These are phyloP conservation scores for Phalacrocorax aristotelis DNA, from an alignment of 2,113 vertebrate species.

Conservation along the genomic window DNA sequence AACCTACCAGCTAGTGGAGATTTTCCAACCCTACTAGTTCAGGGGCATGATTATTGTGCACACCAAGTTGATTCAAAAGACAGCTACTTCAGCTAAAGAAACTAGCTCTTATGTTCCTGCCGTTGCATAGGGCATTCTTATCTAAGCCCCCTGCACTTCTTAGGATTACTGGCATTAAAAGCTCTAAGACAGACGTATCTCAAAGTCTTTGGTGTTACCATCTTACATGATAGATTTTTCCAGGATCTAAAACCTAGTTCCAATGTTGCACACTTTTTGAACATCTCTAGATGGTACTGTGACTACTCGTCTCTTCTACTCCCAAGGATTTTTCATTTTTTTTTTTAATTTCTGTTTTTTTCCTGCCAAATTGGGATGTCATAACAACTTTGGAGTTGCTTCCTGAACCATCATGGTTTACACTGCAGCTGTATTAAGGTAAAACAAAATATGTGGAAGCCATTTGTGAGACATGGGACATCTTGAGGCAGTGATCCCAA, in stretches of 20 bases:
- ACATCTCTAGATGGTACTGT: not conserved
- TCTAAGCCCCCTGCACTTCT: not conserved
- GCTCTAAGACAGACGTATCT: not conserved
- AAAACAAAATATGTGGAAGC: not conserved
- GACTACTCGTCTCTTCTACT: not conserved
- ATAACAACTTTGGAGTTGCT: not conserved
- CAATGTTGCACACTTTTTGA: not conserved
- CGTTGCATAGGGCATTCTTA: not conserved
- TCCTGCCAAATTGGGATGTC: not conserved
- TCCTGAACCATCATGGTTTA: not conserved
- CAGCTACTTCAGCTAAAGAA: not conserved
- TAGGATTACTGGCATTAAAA: not conserved
- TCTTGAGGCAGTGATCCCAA: not conserved
- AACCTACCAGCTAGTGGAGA: not conserved
- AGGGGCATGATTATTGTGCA: not conserved
- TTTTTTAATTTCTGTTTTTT: not conserved
- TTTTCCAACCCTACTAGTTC: not conserved
- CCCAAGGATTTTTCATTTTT: not conserved
- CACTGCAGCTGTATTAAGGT: not conserved
- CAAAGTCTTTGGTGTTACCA: not conserved
- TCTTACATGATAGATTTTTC: not conserved
- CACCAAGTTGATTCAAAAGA: not conserved
- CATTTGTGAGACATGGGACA: not conserved
- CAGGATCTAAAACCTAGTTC: not conserved
- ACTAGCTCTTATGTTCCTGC: not conserved